These are phyloP conservation scores for Venustaconcha ellipsiformis DNA, from an alignment of 1,140 invertebrate genomes.

Conservation along the genomic window DNA sequence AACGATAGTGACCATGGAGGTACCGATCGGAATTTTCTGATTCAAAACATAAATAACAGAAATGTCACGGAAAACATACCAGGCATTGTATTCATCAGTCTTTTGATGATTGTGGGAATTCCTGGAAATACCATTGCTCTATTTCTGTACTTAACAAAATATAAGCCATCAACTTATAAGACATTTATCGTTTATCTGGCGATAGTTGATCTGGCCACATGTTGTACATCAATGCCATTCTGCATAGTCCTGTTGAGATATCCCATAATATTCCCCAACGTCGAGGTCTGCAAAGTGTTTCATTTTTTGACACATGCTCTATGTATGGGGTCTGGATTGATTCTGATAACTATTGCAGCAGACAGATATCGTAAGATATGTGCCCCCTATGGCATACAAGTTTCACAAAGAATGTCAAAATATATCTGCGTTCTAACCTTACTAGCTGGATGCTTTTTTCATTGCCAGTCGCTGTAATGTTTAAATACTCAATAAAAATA, in stretches of 20 bases:
- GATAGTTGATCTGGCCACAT: conserved; percentile 16
- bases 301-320: conserved; percentile 14
- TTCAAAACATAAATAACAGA: too few species aligned
- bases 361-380: conserved; percentile 25
- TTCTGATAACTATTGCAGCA: conserved; percentile 14
- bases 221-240: conserved; percentile 24
- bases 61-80: conserved; percentile 4
- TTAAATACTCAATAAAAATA: too few species aligned
- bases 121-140: conserved; percentile 22
- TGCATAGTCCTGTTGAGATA: conserved; percentile 11
- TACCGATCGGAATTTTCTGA: too few species aligned
- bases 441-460: conserved; percentile 11
- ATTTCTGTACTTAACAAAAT: conserved; percentile 21
- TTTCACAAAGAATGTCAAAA: conserved; percentile 5
- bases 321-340: conserved; percentile 18
- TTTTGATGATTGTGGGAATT: conserved; percentile 12
- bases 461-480: conserved; percentile 7
- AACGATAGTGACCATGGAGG: too few species aligned
- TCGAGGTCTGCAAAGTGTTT: conserved; percentile 14
- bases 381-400: conserved; percentile 15
- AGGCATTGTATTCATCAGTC: conserved; percentile 9
- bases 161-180: conserved; percentile 14
- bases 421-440: conserved; percentile 18
- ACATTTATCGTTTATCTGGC: conserved; percentile 27
- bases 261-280: conserved; percentile 17